phyloP scores from a whole-genome alignment of 2,113 vertebrate species.

The Corydoras maculifer region DNA sequence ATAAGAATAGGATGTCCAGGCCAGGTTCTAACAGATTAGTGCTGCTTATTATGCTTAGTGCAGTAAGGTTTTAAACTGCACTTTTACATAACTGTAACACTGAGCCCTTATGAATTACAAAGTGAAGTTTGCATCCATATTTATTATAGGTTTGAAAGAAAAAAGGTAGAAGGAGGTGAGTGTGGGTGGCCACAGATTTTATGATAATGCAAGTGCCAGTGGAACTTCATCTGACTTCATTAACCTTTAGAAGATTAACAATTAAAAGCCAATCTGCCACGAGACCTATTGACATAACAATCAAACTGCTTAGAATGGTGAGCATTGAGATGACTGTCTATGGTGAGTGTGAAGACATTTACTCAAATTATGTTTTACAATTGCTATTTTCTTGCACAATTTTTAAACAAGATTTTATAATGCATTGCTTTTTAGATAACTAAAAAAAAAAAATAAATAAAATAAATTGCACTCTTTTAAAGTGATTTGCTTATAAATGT shows the following conservation, averaged over 20 bases:
- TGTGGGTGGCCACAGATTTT: not conserved
- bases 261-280: constrained; percentile 26
- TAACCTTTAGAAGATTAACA: constrained; percentile 25
- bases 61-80: too few species aligned
- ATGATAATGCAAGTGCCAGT: not conserved
- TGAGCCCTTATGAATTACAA: too few species aligned
- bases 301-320: not conserved
- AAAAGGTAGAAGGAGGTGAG: not conserved
- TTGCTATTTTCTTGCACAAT: not conserved
- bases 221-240: constrained; percentile 17
- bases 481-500: too few species aligned
- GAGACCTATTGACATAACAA: constrained; percentile 18
- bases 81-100: too few species aligned
- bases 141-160: not conserved
- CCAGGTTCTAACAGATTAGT: too few species aligned
- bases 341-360: constrained; percentile 10
- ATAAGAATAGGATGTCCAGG: too few species aligned
- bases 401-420: not conserved
- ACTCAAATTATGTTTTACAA: constrained; percentile 1
- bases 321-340: constrained; percentile 12
- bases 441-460: too few species aligned
- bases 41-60: too few species aligned
- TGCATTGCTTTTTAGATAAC: too few species aligned
- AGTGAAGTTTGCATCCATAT: not conserved
- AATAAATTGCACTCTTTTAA: too few species aligned